Evolutionary conservation across 2,888 invertebrate genomes (phyloP), one percentile per base, ranked within the genome.

Genomic region (Incurvaria masculella): DNA sequence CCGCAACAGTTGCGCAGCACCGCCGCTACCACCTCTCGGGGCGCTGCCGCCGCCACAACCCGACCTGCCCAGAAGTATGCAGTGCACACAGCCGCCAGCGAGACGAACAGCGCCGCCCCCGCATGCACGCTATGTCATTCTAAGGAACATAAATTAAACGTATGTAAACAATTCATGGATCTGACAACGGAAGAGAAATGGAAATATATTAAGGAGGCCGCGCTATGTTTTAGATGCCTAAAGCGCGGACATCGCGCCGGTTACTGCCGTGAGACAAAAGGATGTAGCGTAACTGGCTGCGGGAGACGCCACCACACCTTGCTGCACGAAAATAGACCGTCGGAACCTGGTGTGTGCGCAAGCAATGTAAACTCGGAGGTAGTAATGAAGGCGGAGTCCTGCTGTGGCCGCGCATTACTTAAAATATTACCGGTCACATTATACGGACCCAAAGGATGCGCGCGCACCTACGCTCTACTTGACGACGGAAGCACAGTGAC

Each of bases 141-240:
- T 8, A 43, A 10, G 14, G 43, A 43, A 16, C 43, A 43, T 16
- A 5, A 20, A 10, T 4, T n/a, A 6, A 8, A 6, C 6, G 18
- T 4, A 3, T 43, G 43, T 21, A 10, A 10, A 4, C 10, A 16
- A 21, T 21, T 43, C 10, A 43, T 21, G 16, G 14, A 10, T 2
- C 21, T 21, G 4, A 10, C 21, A n/a, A 3, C 21, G 2, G 21
- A 20, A 8, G 43, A 20, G 6, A 20, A n/a, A 20, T 43, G 43
- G 43, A 21, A 20, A 6, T 11, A 20, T 8, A 11, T 16, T 8
- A 10, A 18, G 8, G 3, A 8, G 23, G 20, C 18, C 10, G 10
- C 10, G 17, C 46, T 51, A 11, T 47, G 48, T 26, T 51, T 52
- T 21, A 27, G 33, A 20, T 52, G 52, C 19, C 16, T 51, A 1